A percentile compares a stretch with the other conserved stretches of the same genome.
Evolutionary conservation across 2,113 vertebrate species (phyloP).

Genomic region (Polypterus bichir): DNA sequence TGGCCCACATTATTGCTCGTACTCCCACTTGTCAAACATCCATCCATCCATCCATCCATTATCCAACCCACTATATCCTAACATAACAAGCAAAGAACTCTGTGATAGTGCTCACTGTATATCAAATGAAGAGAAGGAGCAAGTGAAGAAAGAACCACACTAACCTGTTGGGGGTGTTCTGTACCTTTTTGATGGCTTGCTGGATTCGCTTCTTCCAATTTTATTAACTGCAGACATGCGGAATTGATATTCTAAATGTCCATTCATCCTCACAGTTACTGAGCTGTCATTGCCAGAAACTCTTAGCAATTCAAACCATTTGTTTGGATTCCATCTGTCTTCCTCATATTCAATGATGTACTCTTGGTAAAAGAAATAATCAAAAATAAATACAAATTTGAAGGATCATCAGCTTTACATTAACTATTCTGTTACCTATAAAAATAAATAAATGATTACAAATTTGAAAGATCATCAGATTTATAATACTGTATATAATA

Average conservation of each 20-base stretch:
- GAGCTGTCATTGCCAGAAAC: conserved; percentile 52
- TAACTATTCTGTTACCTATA: too few relatives aligned
- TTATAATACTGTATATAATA: too few relatives aligned
- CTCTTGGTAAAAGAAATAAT: conserved; percentile 38
- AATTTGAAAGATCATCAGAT: too few relatives aligned
- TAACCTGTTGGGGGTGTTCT: conserved; percentile 70
- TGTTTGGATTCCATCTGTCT: conserved; percentile 58
- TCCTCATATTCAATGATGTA: conserved; percentile 84
- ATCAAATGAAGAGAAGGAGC: too few relatives aligned
- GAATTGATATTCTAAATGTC: conserved; percentile 71
- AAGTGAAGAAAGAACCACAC: neutral
- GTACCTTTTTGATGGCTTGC: conserved; percentile 56
- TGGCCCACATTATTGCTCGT: too few relatives aligned
- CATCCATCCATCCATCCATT: too few relatives aligned
- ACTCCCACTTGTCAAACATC: too few relatives aligned
- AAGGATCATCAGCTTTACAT: too few relatives aligned
- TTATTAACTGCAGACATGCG: conserved; percentile 60
- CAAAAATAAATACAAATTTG: neutral
- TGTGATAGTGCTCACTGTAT: too few relatives aligned
- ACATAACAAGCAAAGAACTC: too few relatives aligned
- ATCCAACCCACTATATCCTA: too few relatives aligned
- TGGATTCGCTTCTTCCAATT: conserved; percentile 65
- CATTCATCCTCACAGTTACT: conserved; percentile 49
- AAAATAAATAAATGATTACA: too few relatives aligned
- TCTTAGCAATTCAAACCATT: conserved; percentile 65